phyloP scores from a whole-genome alignment of 2,888 invertebrate species.

The Dexiosoma caninum region DNA sequence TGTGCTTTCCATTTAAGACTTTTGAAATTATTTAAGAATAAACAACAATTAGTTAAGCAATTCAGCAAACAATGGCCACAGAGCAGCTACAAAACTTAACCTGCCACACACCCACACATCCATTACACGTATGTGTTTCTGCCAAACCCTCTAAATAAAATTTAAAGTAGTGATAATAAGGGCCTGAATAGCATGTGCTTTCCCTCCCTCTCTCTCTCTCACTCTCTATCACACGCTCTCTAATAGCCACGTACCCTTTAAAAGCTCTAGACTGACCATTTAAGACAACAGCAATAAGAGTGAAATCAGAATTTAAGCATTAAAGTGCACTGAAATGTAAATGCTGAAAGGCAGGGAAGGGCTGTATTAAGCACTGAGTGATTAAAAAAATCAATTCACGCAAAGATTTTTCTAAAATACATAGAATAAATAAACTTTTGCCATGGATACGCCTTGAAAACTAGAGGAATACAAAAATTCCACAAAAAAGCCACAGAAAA shows the following conservation, averaged over 20 bases:
- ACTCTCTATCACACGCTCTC: no score
- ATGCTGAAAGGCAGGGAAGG: background rate
- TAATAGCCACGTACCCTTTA: slow-evolving; percentile 8
- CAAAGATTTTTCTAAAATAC: background rate
- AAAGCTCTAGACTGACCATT: slow-evolving; percentile 30
- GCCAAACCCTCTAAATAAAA: slow-evolving; percentile 30
- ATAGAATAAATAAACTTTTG: no score
- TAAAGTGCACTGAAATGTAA: slow-evolving; percentile 21
- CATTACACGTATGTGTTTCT: background rate
- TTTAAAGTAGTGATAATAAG: slow-evolving; percentile 26
- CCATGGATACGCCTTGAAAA: no score
- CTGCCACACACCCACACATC: background rate
- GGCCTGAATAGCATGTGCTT: background rate
- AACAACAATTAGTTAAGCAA: slow-evolving; percentile 55
- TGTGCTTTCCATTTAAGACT: no score
- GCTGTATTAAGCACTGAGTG: background rate
- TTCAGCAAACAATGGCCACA: slow-evolving; percentile 38
- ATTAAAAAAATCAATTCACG: no score
- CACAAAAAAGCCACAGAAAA: no score
- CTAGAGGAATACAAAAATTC: no score
- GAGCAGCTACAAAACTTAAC: background rate
- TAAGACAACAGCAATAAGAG: background rate
- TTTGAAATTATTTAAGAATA: slow-evolving; percentile 27
- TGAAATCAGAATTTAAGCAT: slow-evolving; percentile 8
- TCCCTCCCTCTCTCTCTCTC: no score